Conservation (phyloP, 2,888 invertebrate genomes). For the Ommatoiulus sabulosus region DNA sequence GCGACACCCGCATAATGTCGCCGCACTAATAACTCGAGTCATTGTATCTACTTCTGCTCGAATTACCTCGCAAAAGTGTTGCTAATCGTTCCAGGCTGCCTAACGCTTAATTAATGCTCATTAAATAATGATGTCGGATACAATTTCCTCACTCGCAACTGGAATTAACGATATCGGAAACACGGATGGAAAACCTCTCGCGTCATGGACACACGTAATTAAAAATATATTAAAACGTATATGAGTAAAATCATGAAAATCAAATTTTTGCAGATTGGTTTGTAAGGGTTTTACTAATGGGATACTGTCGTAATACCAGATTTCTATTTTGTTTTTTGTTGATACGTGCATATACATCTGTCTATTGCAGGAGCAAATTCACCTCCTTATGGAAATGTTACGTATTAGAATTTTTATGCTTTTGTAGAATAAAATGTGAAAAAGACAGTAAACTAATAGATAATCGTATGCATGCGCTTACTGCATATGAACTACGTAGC, state of each 20-base stretch:
- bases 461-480: too few species aligned
- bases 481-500: too few species aligned
- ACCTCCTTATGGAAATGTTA: not conserved
- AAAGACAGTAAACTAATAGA: too few species aligned
- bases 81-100: slow-evolving; percentile 41
- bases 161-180: not conserved
- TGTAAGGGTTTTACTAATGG: not conserved
- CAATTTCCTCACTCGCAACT: not conserved
- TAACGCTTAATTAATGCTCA: slow-evolving; percentile 48
- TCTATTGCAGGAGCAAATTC: too few species aligned
- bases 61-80: slow-evolving; percentile 41
- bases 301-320: not conserved
- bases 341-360: not conserved
- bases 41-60: slow-evolving; percentile 22
- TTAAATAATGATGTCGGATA: slow-evolving; percentile 10
- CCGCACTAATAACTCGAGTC: slow-evolving; percentile 24
- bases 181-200: not conserved
- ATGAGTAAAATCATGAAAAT: not conserved
- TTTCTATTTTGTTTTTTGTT: not conserved
- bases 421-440: too few species aligned
- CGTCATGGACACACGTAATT: slow-evolving; percentile 7
- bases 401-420: too few species aligned
- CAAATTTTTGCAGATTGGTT: not conserved
- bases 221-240: not conserved
- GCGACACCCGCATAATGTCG: not conserved